Conservation (phyloP, 64 coral and sea anemone species). For the Acropora yongei region DNA sequence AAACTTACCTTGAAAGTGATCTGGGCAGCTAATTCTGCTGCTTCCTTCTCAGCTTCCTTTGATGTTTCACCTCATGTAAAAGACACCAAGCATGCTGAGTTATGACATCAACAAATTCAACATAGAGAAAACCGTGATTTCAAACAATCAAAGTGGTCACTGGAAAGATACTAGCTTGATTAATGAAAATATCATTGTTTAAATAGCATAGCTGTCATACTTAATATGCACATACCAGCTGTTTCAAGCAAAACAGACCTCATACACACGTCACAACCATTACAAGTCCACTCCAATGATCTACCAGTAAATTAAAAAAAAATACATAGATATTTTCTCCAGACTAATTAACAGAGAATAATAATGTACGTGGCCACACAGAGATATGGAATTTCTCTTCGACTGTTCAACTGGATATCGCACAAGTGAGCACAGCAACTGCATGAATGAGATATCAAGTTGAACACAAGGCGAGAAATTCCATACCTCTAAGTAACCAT, state of each 20-base stretch:
- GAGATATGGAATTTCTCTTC: no score
- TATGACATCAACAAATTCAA: background rate
- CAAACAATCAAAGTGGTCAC: background rate
- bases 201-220: background rate
- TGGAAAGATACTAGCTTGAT: no score
- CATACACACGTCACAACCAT: constrained; percentile 69
- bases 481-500: no score
- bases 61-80: constrained; percentile 58
- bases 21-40: constrained; percentile 85
- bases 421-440: no score
- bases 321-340: background rate
- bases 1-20: constrained; percentile 83
- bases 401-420: no score
- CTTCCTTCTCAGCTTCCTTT: constrained; percentile 84
- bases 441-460: no score
- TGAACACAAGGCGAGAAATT: no score
- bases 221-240: constrained; percentile 35
- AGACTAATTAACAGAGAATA: background rate
- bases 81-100: background rate
- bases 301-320: constrained; percentile 19
- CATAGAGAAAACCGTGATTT: background rate
- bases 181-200: background rate
- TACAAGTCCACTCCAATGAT: constrained; percentile 91
- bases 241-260: constrained; percentile 59
- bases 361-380: no score